phyloP scores from a whole-genome alignment of 2,113 vertebrate genomes.

The Myrmophylax atrothorax region DNA sequence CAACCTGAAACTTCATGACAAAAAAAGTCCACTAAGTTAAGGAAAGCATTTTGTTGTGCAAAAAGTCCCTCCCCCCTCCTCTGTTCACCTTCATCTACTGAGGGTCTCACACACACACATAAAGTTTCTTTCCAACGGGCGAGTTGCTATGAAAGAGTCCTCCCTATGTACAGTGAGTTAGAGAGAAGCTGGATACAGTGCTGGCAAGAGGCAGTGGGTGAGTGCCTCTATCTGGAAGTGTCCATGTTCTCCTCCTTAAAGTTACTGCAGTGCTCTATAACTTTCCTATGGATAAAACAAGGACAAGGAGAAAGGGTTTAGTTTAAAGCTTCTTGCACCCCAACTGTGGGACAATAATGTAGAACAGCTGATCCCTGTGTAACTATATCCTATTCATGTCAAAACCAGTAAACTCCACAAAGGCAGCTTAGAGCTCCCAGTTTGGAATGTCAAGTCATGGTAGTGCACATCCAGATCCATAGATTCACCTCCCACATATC shows the following conservation, averaged over 20 bases:
- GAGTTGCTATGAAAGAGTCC: conserved; percentile 66
- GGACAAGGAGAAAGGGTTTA: conserved; percentile 27
- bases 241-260: conserved; percentile 98
- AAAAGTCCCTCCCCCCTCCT: conserved; percentile 67
- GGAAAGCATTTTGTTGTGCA: conserved; percentile 81
- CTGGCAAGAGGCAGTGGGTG: conserved; percentile 60
- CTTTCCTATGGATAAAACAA: conserved; percentile 82
- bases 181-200: conserved; percentile 75
- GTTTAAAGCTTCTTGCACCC: neutral
- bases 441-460: neutral
- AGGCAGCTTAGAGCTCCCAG: neutral
- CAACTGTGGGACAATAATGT: neutral
- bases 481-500: neutral
- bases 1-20: conserved; percentile 78
- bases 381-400: neutral
- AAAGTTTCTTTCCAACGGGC: conserved; percentile 60
- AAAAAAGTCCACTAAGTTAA: conserved; percentile 76
- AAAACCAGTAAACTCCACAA: neutral
- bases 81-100: conserved; percentile 67
- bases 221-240: conserved; percentile 86
- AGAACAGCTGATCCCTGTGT: neutral
- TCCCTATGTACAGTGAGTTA: conserved; percentile 74
- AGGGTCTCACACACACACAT: conserved; percentile 63
- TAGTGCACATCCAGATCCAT: neutral
- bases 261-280: conserved; percentile 93